Evolutionary conservation across 1,140 invertebrate species (phyloP).

Genomic region (Scaptomyza montana): DNA sequence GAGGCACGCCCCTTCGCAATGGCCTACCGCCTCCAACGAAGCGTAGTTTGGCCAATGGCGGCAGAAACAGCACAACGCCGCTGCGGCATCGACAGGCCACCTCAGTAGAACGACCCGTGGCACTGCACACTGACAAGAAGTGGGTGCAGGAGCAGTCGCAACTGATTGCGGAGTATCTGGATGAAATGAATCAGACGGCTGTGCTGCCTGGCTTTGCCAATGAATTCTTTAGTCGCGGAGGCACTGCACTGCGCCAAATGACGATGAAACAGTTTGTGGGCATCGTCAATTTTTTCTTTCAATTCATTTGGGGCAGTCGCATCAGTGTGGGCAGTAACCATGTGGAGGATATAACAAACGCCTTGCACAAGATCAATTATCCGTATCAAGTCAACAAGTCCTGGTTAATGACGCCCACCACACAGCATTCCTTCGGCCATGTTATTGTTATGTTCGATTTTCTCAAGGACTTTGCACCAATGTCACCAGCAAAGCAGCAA

Average conservation of each 20-base stretch:
- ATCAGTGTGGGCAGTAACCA: slow-evolving; percentile 63
- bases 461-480: slow-evolving; percentile 69
- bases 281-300: slow-evolving; percentile 68
- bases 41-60: slow-evolving; percentile 23
- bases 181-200: slow-evolving; percentile 17
- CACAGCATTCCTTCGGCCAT: slow-evolving; percentile 75
- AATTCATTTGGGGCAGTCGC: slow-evolving; percentile 60
- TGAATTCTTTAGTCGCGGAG: slow-evolving; percentile 61
- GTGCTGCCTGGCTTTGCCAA: slow-evolving; percentile 26
- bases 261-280: slow-evolving; percentile 76
- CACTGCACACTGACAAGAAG: slow-evolving; percentile 69
- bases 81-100: slow-evolving; percentile 36
- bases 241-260: slow-evolving; percentile 65
- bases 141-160: slow-evolving; percentile 75
- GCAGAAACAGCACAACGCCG: slow-evolving; percentile 26
- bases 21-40: slow-evolving; percentile 36
- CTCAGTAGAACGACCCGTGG: slow-evolving; percentile 56
- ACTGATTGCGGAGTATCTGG: slow-evolving; percentile 63
- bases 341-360: slow-evolving; percentile 69
- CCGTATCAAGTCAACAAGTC: slow-evolving; percentile 76
- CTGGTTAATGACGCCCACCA: slow-evolving; percentile 75
- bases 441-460: slow-evolving; percentile 76
- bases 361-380: slow-evolving; percentile 72
- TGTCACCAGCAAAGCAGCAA: slow-evolving; percentile 1
- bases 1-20: slow-evolving; percentile 28